Base-by-base conservation (phyloP, 23 tunicate species). In the Styela plicata region DNA sequence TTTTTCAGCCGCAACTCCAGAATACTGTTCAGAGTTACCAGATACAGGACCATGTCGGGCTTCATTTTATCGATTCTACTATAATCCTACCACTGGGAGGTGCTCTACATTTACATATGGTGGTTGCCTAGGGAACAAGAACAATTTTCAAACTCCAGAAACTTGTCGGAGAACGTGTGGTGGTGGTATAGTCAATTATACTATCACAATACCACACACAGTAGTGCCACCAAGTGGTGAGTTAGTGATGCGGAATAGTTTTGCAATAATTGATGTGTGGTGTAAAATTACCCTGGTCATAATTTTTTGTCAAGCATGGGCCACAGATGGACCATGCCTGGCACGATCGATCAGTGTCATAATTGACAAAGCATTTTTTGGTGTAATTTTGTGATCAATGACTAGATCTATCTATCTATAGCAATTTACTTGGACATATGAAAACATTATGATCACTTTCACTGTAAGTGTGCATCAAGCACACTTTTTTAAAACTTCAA, bases 21-120 rank as follows among this genome's bases (percentile, higher is more conserved):
- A 64, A 2, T 30, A 28, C 25, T 91, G 97, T 74, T 63, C 21
- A 22, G 70, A 82, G 71, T 90, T 90, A 70, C 74, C 80, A 76
- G 79, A 66, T 21, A 25, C 26, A 24, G 98, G 98, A 1, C 91
- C 97, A 0, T 87, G 97, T 82, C 66, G 82, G 36, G 91, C 87
- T 0, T 23, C 44, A 36, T 31, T 87, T 19, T 87, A 87, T 61
- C 85, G 91, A 5, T 93, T 85, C 74, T 88, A 33, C 82, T 93
- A 73, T 82, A 84, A 93, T 65, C 21, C 53, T 2, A 73, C 35
- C 19, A 85, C 89, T 5, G 68, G 69, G 31, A 64, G 69, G 32
- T 93, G 98, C 80, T 79, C 90, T 23, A 69, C 90, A 70, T 93
- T 93, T 34, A 75, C 87, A 2, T 93, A 85, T 63, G 93, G 93